phyloP scores from a whole-genome alignment of 2,888 invertebrate species.

The Pachydiplax longipennis region DNA sequence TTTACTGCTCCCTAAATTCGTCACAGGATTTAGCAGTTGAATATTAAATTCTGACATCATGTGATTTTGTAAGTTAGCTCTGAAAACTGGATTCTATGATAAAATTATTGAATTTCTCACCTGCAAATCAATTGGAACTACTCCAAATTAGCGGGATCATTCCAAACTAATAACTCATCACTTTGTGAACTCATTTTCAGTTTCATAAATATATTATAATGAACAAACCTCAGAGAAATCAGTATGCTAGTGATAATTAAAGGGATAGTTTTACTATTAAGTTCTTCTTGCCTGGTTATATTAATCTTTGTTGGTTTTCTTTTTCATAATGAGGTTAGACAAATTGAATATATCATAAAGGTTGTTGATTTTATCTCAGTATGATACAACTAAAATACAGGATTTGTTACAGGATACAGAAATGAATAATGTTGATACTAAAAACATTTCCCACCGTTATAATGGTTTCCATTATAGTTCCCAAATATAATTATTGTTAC shows the following conservation, averaged over 20 bases:
- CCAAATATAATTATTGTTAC: conserved; percentile 32
- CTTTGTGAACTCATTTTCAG: not conserved
- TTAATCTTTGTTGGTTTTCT: not conserved
- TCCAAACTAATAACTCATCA: not conserved
- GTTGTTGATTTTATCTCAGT: not conserved
- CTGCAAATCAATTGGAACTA: too few species aligned
- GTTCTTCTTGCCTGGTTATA: not conserved
- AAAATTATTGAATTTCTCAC: too few species aligned
- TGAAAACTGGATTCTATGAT: too few species aligned
- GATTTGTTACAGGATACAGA: not conserved
- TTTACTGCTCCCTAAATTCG: too few species aligned
- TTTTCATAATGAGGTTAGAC: not conserved
- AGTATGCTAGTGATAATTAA: not conserved
- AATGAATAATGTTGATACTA: not conserved
- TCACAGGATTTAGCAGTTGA: too few species aligned
- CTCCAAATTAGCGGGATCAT: too few species aligned
- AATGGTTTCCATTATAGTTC: conserved; percentile 33
- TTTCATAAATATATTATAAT: not conserved
- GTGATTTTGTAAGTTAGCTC: too few species aligned
- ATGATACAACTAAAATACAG: not conserved
- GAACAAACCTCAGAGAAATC: not conserved
- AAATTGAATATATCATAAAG: not conserved
- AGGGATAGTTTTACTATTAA: not conserved
- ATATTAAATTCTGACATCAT: too few species aligned
- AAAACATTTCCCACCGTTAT: conserved; percentile 33